Base-by-base conservation (phyloP, 2,113 vertebrate species). In the Sphaerodactylus townsendi region DNA sequence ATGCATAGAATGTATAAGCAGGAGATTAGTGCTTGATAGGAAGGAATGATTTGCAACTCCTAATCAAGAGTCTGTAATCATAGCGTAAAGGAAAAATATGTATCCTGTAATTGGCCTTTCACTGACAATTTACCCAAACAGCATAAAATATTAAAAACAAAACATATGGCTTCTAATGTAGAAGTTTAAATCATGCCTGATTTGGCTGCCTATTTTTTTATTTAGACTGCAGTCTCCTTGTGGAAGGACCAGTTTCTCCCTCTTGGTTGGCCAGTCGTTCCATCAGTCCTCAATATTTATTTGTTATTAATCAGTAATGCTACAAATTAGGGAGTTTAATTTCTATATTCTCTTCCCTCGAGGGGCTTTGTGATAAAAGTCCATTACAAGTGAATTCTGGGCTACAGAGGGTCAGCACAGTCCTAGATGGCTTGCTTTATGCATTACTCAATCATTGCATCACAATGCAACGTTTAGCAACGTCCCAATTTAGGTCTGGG, bases 401-500 rank as follows among this genome's bases (percentile, higher is more conserved):
- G 79, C 28, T 82, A 53, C 23, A 82, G 86, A 75, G 39, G 69
- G 35, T 17, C 85, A 83, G 53, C 1, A 3, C 30, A 46, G 46
- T 86, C 91, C 64, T 50, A 74, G 48, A 86, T 88, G 70, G 48
- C 10, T 86, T 72, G 33, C 44, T 91, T 79, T 77, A 81, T 59
- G 6, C 66, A 35, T 85, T 74, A 84, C 65, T 78, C 48, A 74
- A 86, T 83, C 69, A 50, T 41, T 79, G 86, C 83, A 85, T 25
- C 75, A 72, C 92, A 88, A 15, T 37, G 53, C 84, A 86, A 59
- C 9, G 74, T 92, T 89, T 86, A 88, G 81, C 88, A 69, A 90
- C 75, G 37, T 72, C 17, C 41, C 87, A 65, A 85, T 86, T 92
- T 88, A 74, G 86, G 82, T 87, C 86, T 53, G 76, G 17, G 72